These are phyloP conservation scores for Eledone cirrhosa DNA, from an alignment of 2,888 invertebrate species.

Conservation along the genomic window DNA sequence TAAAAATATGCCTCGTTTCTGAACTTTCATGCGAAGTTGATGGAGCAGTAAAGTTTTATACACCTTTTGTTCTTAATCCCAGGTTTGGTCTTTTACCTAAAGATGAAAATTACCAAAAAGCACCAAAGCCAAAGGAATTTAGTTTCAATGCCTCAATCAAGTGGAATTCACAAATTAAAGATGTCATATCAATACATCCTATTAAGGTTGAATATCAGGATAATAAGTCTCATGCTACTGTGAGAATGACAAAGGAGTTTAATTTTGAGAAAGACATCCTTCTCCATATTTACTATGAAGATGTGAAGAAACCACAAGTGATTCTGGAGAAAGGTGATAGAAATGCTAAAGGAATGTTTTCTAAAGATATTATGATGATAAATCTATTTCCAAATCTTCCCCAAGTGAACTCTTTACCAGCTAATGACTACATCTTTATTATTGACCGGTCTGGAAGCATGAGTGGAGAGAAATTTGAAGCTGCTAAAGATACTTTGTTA, in stretches of 20 bases:
- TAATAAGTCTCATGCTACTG: neutral
- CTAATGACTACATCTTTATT: slow-evolving; percentile 49
- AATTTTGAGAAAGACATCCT: slow-evolving; percentile 21
- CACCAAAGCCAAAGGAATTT: neutral
- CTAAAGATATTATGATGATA: slow-evolving; percentile 44
- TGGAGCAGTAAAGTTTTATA: slow-evolving; percentile 32
- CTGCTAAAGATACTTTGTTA: slow-evolving; percentile 50
- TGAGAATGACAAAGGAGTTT: neutral
- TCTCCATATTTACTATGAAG: neutral
- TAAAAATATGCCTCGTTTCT: slow-evolving; percentile 38
- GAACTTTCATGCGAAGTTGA: slow-evolving; percentile 37
- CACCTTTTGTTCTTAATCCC: slow-evolving; percentile 33
- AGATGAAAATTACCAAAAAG: slow-evolving; percentile 17
- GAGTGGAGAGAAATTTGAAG: slow-evolving; percentile 45
- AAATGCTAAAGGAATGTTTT: slow-evolving; percentile 33
- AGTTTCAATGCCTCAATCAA: neutral
- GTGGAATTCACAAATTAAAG: neutral
- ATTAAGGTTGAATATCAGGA: slow-evolving; percentile 9
- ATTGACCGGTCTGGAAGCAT: slow-evolving; percentile 52
- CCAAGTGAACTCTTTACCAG: no score
- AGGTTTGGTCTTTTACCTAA: slow-evolving; percentile 7
- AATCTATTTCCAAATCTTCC: slow-evolving; percentile 41
- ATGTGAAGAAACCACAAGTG: neutral
- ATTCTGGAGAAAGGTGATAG: neutral
- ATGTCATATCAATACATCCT: neutral